Evolutionary conservation across 1,140 invertebrate species (phyloP).

Genomic region (Drosophila nigromelanica): DNA sequence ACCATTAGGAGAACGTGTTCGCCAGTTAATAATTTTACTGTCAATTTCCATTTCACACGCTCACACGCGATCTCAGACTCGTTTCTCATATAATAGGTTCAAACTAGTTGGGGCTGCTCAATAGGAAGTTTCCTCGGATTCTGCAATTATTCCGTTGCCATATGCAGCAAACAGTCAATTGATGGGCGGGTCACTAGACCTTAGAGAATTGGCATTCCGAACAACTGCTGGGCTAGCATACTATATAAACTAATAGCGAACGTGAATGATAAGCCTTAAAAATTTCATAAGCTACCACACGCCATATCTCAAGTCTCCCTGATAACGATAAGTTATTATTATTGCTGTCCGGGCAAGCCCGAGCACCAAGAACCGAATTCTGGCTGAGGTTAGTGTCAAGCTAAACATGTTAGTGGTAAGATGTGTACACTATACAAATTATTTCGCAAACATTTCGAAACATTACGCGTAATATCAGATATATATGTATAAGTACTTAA

Average conservation of each 20-base stretch:
- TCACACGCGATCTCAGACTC: constrained; percentile 4
- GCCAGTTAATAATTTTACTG: constrained; percentile 4
- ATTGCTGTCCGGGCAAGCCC: constrained; percentile 23
- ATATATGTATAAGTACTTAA: too few species aligned
- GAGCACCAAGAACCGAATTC: background rate
- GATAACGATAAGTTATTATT: constrained; percentile 60
- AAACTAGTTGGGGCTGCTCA: background rate
- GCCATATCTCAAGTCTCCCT: constrained; percentile 47
- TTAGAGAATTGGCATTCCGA: constrained; percentile 3
- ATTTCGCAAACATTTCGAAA: constrained; percentile 3
- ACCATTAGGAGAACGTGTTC: constrained; percentile 24
- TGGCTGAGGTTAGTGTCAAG: constrained; percentile 46
- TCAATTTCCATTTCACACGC: background rate
- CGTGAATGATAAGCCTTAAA: constrained; percentile 37
- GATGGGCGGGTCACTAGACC: constrained; percentile 15
- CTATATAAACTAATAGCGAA: constrained; percentile 1
- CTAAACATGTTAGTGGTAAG: constrained; percentile 70
- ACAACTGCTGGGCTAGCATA: background rate
- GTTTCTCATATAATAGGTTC: background rate
- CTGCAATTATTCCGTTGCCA: background rate
- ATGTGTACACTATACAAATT: constrained; percentile 23
- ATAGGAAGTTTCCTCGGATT: background rate
- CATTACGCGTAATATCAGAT: constrained; percentile 4
- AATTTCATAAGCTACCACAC: constrained; percentile 38
- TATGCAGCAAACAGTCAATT: constrained; percentile 19